These are phyloP conservation scores for Diachasmimorpha longicaudata DNA, from an alignment of 1,140 invertebrate species.

Conservation along the genomic window DNA sequence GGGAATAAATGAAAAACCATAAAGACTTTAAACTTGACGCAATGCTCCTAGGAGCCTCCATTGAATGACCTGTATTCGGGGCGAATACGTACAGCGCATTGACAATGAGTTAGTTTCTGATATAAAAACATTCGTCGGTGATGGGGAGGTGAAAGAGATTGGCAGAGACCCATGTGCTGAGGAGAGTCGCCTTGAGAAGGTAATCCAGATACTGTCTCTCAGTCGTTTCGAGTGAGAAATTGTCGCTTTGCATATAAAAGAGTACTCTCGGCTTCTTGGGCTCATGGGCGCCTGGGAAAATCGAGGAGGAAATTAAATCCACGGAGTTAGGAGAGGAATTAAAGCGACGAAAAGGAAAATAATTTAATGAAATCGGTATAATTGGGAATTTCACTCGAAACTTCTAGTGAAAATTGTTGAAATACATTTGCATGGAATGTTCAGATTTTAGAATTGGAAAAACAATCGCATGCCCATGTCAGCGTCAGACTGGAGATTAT, in stretches of 20 bases:
- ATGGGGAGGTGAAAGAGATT: slow-evolving; percentile 7
- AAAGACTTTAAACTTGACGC: neutral
- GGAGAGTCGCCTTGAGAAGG: slow-evolving; percentile 34
- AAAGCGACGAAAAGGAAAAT: too few relatives aligned
- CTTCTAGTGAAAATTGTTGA: too few relatives aligned
- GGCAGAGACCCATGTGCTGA: slow-evolving; percentile 9
- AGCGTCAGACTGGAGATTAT: too few relatives aligned
- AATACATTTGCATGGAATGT: too few relatives aligned
- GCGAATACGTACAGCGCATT: slow-evolving; percentile 17
- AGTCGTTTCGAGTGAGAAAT: slow-evolving; percentile 29
- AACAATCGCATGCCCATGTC: too few relatives aligned
- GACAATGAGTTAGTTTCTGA: slow-evolving; percentile 14
- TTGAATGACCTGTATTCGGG: neutral
- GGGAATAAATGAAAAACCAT: neutral
- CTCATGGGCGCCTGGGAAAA: neutral
- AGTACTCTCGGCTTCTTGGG: neutral
- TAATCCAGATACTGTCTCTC: slow-evolving; percentile 27
- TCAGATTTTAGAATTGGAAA: too few relatives aligned
- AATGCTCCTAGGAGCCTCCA: neutral
- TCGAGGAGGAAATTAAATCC: neutral
- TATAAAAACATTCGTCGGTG: neutral
- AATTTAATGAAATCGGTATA: too few relatives aligned
- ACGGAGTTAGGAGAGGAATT: too few relatives aligned
- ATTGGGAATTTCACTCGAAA: too few relatives aligned
- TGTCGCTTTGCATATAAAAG: slow-evolving; percentile 26